Evolutionary conservation across 2,113 vertebrate species (phyloP).

Genomic region (Cyanoderma ruficeps): DNA sequence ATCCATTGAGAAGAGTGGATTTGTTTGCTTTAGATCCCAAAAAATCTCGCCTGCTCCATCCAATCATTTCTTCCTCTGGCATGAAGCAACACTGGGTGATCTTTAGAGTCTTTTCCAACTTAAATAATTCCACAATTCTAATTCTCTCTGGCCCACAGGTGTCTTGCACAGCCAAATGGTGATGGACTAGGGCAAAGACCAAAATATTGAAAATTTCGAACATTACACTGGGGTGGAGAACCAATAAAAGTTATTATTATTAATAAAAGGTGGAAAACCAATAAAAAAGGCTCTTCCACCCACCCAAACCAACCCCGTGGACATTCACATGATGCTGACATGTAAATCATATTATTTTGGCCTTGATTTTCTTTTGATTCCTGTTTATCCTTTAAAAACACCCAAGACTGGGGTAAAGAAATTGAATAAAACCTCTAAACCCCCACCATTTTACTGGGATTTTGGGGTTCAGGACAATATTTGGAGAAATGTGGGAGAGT

Average conservation of each 20-base stretch:
- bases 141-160: background rate
- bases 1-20: background rate
- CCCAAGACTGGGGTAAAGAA: background rate
- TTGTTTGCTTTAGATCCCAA: background rate
- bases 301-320: background rate
- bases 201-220: background rate
- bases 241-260: too few species aligned
- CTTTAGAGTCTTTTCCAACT: background rate
- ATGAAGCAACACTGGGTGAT: background rate
- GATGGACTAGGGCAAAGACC: background rate
- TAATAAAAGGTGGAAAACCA: too few species aligned
- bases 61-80: background rate
- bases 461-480: background rate
- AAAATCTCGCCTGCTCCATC: background rate
- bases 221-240: background rate
- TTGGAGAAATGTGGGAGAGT: background rate
- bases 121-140: background rate
- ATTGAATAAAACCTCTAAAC: background rate
- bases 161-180: background rate
- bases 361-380: background rate
- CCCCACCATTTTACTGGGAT: background rate
- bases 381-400: background rate
- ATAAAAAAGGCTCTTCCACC: background rate
- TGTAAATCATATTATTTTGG: background rate
- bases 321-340: background rate